Conservation (phyloP, 2,888 invertebrate species). For the Rhopalosiphum nymphaeae region DNA sequence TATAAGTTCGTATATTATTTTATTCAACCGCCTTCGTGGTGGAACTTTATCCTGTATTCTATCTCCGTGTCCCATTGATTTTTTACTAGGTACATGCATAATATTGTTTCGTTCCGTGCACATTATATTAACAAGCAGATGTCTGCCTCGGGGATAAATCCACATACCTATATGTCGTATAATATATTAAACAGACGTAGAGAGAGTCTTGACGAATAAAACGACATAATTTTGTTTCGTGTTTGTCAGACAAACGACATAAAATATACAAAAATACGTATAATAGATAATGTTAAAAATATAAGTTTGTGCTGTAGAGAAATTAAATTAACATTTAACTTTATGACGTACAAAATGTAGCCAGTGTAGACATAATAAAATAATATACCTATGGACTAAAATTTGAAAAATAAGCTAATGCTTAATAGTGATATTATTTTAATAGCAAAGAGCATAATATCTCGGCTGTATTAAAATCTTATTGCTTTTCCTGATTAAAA, state of each 20-base stretch:
- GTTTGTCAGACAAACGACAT: neutral
- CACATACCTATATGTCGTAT: neutral
- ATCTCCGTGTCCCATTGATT: neutral
- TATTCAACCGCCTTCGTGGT: neutral
- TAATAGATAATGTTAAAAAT: neutral
- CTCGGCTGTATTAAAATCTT: neutral
- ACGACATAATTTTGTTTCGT: neutral
- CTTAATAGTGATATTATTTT: neutral
- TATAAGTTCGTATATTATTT: neutral
- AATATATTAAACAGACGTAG: neutral
- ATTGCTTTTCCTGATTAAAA: neutral
- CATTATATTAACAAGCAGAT: neutral
- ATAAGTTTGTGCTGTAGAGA: neutral
- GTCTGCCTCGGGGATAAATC: neutral
- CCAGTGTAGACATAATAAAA: neutral
- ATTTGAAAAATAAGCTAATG: neutral
- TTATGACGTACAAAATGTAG: neutral
- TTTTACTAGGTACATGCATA: neutral
- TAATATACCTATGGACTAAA: neutral
- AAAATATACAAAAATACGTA: neutral
- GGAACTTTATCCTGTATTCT: slow-evolving; percentile 21
- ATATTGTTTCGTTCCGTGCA: neutral
- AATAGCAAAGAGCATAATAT: neutral
- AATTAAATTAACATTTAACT: neutral
- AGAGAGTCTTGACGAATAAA: slow-evolving; percentile 7